phyloP scores from a whole-genome alignment of 1,140 invertebrate genomes.

The Rhopalosiphum padi region DNA sequence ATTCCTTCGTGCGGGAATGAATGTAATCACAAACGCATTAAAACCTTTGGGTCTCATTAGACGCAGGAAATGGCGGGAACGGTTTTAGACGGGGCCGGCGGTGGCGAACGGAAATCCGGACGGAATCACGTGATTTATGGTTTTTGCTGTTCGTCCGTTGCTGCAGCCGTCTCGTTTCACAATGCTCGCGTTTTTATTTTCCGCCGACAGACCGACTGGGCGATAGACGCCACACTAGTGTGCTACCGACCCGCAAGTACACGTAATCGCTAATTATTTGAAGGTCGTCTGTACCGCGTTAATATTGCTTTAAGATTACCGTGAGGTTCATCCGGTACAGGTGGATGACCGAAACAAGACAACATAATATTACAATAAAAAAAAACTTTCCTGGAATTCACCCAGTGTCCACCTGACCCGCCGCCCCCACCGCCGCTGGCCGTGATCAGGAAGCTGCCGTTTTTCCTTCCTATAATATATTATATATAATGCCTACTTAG shows the following conservation, averaged over 20 bases:
- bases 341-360: not conserved
- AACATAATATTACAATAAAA: not conserved
- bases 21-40: constrained; percentile 48
- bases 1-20: constrained; percentile 9
- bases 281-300: not conserved
- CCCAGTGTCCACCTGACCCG: no score
- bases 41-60: constrained; percentile 49
- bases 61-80: constrained; percentile 34
- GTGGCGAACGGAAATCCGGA: constrained; percentile 15
- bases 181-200: constrained; percentile 3
- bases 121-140: constrained; percentile 45
- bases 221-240: not conserved
- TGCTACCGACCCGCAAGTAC: not conserved
- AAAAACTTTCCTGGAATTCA: not conserved
- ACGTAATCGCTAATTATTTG: not conserved
- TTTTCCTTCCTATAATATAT: not conserved
- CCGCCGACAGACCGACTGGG: not conserved
- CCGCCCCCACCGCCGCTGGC: no score
- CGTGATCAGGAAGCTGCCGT: not conserved
- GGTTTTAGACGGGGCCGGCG: not conserved
- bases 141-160: not conserved
- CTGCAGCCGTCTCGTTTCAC: not conserved
- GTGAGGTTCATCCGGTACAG: not conserved
- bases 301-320: not conserved
- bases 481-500: not conserved